Percentiles rank a stretch among this genome's conserved stretches.
Conservation (phyloP, 2,113 vertebrate genomes). For the Smithornis capensis region DNA sequence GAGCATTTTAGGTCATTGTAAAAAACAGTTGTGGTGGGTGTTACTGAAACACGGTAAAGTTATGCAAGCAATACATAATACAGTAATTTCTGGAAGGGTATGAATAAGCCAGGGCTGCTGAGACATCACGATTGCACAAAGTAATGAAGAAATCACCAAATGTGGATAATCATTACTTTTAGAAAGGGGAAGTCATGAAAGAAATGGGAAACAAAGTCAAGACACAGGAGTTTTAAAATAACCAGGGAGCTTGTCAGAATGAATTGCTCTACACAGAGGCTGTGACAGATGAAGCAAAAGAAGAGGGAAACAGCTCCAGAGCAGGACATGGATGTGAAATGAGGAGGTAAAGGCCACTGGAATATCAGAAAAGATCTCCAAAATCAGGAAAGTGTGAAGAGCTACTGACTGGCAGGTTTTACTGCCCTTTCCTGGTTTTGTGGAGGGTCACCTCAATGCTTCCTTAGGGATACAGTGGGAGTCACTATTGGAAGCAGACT, state of each 20-base stretch:
- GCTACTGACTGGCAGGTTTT: fast-evolving
- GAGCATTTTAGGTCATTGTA: background rate
- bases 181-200: background rate
- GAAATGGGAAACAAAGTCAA: constrained; percentile 11
- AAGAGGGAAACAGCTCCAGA: background rate
- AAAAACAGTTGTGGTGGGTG: background rate
- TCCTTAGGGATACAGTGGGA: background rate
- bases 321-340: background rate
- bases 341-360: background rate
- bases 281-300: background rate
- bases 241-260: background rate
- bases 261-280: background rate
- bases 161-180: background rate
- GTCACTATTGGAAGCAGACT: background rate
- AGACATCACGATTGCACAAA: constrained; percentile 1
- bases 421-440: background rate
- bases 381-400: background rate
- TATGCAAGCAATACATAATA: background rate
- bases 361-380: background rate
- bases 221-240: background rate
- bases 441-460: background rate
- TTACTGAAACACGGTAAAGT: background rate
- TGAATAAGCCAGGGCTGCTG: background rate
- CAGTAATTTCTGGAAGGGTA: background rate
- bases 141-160: constrained; percentile 5